Conservation (phyloP, 2,113 vertebrate genomes). For the Aspidoscelis tigris region DNA sequence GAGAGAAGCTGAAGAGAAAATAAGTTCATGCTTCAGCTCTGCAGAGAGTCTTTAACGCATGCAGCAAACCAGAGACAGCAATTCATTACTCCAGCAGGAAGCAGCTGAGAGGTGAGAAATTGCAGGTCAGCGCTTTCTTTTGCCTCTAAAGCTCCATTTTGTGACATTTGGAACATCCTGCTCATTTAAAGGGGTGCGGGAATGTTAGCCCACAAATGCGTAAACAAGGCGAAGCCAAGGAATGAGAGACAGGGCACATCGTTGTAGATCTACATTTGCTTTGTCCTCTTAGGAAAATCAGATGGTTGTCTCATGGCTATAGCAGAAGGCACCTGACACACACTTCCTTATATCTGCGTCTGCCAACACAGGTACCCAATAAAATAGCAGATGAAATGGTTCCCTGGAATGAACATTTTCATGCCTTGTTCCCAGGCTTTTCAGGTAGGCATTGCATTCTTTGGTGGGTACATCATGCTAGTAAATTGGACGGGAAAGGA, state of each 20-base stretch:
- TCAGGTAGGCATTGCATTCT: no score
- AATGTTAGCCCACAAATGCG: background rate
- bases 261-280: background rate
- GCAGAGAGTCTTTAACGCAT: background rate
- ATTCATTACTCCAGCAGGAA: background rate
- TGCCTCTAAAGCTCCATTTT: background rate
- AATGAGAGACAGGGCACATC: background rate
- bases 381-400: no score
- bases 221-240: slow-evolving; percentile 51
- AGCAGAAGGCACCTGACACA: no score
- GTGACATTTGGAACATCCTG: slow-evolving; percentile 21
- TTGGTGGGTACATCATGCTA: no score
- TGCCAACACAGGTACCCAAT: no score
- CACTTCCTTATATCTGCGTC: no score
- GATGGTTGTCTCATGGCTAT: background rate
- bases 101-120: background rate
- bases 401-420: no score
- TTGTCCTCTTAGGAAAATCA: background rate
- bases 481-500: no score
- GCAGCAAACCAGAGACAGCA: background rate
- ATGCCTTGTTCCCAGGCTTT: no score
- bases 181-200: slow-evolving; percentile 17
- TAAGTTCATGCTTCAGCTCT: background rate
- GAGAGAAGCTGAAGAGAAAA: background rate
- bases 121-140: background rate